These are phyloP conservation scores for Amphimedon queenslandica DNA, from an alignment of 37 sponge, comb jelly and placozoan species.

Conservation along the genomic window DNA sequence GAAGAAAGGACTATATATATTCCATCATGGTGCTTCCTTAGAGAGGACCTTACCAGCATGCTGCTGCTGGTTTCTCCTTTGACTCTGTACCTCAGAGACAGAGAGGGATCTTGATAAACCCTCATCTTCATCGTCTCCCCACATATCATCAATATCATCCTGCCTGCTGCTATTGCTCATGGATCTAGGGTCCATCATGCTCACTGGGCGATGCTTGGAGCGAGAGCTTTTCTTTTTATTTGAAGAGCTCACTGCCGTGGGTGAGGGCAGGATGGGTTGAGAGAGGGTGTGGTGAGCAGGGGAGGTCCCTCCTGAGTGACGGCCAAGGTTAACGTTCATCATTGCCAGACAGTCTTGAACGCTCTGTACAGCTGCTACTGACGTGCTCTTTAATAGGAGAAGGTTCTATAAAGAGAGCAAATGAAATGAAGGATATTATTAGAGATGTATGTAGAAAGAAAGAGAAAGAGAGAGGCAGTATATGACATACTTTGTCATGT, in stretches of 20 bases:
- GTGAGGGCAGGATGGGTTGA: no score
- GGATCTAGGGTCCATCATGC: no score
- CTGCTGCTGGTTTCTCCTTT: not conserved
- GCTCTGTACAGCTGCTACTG: slow-evolving; percentile 50
- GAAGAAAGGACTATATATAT: no score
- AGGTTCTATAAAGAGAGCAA: slow-evolving; percentile 31
- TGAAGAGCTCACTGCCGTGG: not conserved
- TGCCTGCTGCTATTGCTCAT: not conserved
- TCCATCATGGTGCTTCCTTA: not conserved
- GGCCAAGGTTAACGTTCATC: slow-evolving; percentile 15
- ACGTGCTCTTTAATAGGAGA: slow-evolving; percentile 51
- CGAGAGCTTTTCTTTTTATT: not conserved
- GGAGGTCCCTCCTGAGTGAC: not conserved
- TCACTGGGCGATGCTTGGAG: no score
- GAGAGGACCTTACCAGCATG: not conserved
- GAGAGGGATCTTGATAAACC: not conserved
- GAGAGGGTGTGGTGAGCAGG: not conserved
- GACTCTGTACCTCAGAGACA: not conserved
- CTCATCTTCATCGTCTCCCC: not conserved
- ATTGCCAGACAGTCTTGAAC: slow-evolving; percentile 63
- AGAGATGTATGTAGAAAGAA: no score
- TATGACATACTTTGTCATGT: slow-evolving; percentile 44
- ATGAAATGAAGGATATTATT: no score
- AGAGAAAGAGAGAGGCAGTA: no score
- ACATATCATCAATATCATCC: not conserved